Evolutionary conservation across 2,797 vertebrate species (phyloP), one percentile per base, ranked within the genome.

Genomic region (Pseudochirops corinnae): DNA sequence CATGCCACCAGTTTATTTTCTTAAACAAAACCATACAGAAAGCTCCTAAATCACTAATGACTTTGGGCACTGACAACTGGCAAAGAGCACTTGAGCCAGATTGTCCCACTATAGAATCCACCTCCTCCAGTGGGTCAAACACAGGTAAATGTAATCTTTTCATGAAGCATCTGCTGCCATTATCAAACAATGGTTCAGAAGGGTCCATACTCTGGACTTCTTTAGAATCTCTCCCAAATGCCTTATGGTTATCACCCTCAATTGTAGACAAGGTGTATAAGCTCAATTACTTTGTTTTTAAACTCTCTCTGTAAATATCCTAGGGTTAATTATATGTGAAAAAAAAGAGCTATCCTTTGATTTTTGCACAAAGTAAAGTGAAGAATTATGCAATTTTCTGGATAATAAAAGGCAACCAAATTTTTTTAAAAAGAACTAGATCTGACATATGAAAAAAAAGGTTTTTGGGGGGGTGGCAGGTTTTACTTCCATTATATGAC

Each of bases 181-280:
- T 60, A 24, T 87, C 56, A 93, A n/a, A 31, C 55, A 21, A 33
- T 14, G 1, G 14, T 62, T 57, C 39, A 67, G 39, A 28, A 11
- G 4, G 55, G 28, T 56, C 91, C 82, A 60, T 9, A 56, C 28
- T 9, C 55, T 18, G 29, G 56, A 33, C 6, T 39, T 50, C 18
- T 53, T 13, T 10, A 50, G 33, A 7, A 33, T 50, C 26, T 90
- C 26, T 5, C 4, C 10, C 2, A 5, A 33, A 10, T 18, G 33
- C 53, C 60, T 53, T 26, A n/a, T 87, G 14, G 18, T 74, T 33
- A 7, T n/a, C 9, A 1, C 16, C 10, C 39, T 46, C 11, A 55
- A 5, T 0, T 11, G 0, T 7, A 0, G 0, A 7, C n/a, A 2
- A 2, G 6, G 13, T 2, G 16, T 7, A 1, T 0, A 18, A 21